Conservation (phyloP, 1,140 invertebrate genomes). For the Drosophila nannoptera region DNA sequence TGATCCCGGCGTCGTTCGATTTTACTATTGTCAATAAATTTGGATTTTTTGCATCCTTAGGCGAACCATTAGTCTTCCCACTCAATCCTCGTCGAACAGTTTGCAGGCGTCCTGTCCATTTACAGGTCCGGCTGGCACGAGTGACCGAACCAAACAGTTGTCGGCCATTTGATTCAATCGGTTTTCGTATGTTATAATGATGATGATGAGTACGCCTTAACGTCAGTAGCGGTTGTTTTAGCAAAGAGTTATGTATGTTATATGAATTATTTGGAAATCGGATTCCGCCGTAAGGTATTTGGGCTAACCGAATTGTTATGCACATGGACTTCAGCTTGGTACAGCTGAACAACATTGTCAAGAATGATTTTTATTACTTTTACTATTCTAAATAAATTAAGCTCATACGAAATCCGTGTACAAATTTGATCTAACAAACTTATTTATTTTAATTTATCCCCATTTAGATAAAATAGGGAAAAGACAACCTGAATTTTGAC, state of each 20-base stretch:
- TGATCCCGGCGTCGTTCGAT: constrained; percentile 82
- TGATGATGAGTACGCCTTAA: constrained; percentile 16
- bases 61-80: no score
- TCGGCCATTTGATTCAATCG: neutral
- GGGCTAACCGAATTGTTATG: constrained; percentile 44
- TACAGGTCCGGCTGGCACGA: neutral
- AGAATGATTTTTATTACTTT: constrained; percentile 2
- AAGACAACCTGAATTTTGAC: constrained; percentile 9
- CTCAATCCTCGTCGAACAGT: constrained; percentile 26
- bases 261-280: constrained; percentile 19
- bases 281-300: constrained; percentile 28
- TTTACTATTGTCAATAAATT: neutral
- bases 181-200: constrained; percentile 4
- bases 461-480: neutral
- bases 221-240: constrained; percentile 9
- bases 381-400: constrained; percentile 31
- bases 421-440: constrained; percentile 25
- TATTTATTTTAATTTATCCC: neutral
- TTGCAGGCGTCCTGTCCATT: constrained; percentile 10
- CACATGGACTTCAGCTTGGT: constrained; percentile 49
- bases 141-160: neutral
- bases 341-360: constrained; percentile 62
- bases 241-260: constrained; percentile 15
- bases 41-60: no score
- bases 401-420: neutral